Evolutionary conservation across 2,888 invertebrate genomes (phyloP), one percentile per base, ranked within the genome.

Genomic region (Oxycera nigricornis): DNA sequence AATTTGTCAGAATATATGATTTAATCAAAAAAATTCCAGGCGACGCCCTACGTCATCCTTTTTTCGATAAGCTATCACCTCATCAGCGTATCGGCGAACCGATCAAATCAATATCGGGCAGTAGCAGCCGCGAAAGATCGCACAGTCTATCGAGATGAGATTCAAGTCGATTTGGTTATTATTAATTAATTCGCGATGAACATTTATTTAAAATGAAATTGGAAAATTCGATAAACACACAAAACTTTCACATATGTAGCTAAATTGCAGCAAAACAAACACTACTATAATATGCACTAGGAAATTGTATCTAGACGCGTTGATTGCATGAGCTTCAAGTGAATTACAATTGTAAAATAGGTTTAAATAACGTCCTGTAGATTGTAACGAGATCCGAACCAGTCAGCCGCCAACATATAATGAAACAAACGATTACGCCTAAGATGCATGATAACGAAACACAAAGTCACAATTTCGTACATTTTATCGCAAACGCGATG

Each of bases 21-120:
- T 6, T n/a, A n/a, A 50, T n/a, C 50, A 6, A n/a, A 6, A 50
- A 7, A 50, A 6, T 50, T 50, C 4, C 17, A 86, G 88, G 88
- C 75, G 96, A 98, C 81, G 95, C 97, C 17, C 87, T 99, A 81
- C 87, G 90, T 72, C 98, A 98, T 88, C 93, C 95, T 73, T 98
- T 97, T 88, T 98, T 98, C 87, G 91, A 91, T 82, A 92, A 93
- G 83, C 90, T 96, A 82, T 92, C 94, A 77, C 87, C 90, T 74
- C 91, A 92, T 80, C 93, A 94, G 82, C 89, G 93, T 82, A 87
- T 95, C 80, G 90, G 91, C 82, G 87, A 88, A 81, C 80, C 82
- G 61, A 82, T 83, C 41, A 76, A 75, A 75, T 59, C 73, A 50
- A 57, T 77, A 55, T 83, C 83, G 76, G 83, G 84, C 77, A 85